Base-by-base conservation (phyloP, 1,140 invertebrate species). In the Portunus trituberculatus region DNA sequence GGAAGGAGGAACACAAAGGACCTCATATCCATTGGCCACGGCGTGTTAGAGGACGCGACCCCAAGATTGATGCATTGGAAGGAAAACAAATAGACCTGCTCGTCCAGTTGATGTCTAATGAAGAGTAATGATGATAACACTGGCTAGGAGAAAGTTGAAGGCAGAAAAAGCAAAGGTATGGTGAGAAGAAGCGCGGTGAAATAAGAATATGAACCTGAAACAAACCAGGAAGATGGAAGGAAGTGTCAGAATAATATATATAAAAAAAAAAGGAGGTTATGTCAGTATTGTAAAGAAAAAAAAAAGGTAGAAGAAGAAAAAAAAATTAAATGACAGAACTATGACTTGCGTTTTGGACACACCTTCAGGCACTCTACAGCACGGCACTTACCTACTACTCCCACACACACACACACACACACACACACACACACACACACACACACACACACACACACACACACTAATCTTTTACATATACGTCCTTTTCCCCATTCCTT, bases 381-480 rank as follows among this genome's bases (percentile, higher is more conserved):
- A n/a, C 16, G 16, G 67, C 20, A 76, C 67, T 25, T 76, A n/a
- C 20, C 12, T 20, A 76, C 3, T 25, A n/a, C 67, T 20, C 67
- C 12, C 20, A 76, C 67, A 76, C 6, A 76, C 67, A 76, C 67
- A 76, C 67, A n/a, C 67, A n/a, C 59, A 25, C 59, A 25, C 20
- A 25, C 20, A 76, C 59, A 76, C 10, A 76, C 59, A 76, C 59
- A 25, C 59, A 76, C 59, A 76, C 59, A 76, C 59, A 76, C 59
- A 76, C 67, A 76, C 67, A 76, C 67, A 76, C 67, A 76, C 67
- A 76, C 67, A 76, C 67, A 76, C 67, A 76, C 67, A 76, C 67
- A 76, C 20, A 8, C 7, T 20, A 59, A 12, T 16, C 52, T 16
- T 20, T 16, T 20, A 76, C 20, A 76, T 25, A 76, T 20, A 76